Percentiles rank a stretch among this genome's conserved stretches.
Evolutionary conservation across 2,797 vertebrate species (phyloP).

Genomic region (Lacerta agilis): DNA sequence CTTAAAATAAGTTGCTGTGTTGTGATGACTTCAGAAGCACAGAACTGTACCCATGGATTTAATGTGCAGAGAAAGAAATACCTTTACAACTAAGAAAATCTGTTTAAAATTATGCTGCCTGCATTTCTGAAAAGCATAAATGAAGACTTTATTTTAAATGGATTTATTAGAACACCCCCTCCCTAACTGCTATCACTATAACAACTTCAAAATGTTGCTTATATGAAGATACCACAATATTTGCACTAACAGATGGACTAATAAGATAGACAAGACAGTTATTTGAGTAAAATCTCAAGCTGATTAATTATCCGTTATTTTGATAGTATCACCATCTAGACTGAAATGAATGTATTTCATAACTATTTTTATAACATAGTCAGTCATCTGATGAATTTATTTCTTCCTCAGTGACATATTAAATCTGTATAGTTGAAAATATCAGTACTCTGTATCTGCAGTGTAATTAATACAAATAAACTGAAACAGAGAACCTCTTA

Average conservation of each 20-base stretch:
- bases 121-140: not conserved
- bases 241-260: not conserved
- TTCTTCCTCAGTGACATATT: not conserved
- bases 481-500: not conserved
- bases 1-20: constrained; percentile 47
- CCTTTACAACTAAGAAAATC: not conserved
- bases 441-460: not conserved
- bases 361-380: not conserved
- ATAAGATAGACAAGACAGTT: not conserved
- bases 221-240: not conserved
- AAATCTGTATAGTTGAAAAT: not conserved
- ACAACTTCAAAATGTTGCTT: not conserved
- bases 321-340: not conserved
- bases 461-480: not conserved
- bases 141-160: not conserved
- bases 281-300: not conserved
- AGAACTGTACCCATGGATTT: not conserved
- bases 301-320: not conserved
- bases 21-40: not conserved
- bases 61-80: not conserved
- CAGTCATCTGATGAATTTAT: not conserved
- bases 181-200: not conserved
- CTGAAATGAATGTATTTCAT: not conserved
- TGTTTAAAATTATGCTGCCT: not conserved
- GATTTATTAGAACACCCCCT: not conserved